Evolutionary conservation across 2,113 vertebrate species (phyloP).

Genomic region (Xenopus tropicalis): DNA sequence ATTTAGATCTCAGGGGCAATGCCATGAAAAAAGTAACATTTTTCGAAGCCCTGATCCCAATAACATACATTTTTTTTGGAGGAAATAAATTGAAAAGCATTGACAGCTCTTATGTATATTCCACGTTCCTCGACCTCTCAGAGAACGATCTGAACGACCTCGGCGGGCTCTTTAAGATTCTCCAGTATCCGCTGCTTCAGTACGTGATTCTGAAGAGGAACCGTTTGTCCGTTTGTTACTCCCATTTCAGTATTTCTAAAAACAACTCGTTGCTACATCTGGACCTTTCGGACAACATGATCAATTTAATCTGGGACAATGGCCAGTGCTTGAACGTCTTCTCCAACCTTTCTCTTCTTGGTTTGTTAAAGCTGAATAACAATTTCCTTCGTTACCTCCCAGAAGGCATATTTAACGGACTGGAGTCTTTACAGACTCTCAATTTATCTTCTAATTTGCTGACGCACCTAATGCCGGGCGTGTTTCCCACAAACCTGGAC

Average conservation of each 20-base stretch:
- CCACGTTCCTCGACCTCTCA: conserved; percentile 58
- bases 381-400: conserved; percentile 76
- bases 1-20: conserved; percentile 74
- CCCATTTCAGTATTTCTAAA: not conserved
- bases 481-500: conserved; percentile 70
- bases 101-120: accelerated
- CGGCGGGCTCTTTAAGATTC: conserved; percentile 61
- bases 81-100: conserved; percentile 69
- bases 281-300: conserved; percentile 72
- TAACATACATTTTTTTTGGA: conserved; percentile 54
- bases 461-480: conserved; percentile 56
- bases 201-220: conserved; percentile 67
- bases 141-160: conserved; percentile 69
- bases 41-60: conserved; percentile 55
- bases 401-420: conserved; percentile 65
- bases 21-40: conserved; percentile 60
- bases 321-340: conserved; percentile 74
- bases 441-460: conserved; percentile 75
- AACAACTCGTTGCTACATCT: conserved; percentile 63
- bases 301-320: conserved; percentile 72
- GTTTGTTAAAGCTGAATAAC: conserved; percentile 61
- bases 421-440: conserved; percentile 65
- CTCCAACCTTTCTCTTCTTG: conserved; percentile 62
- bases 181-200: conserved; percentile 51
- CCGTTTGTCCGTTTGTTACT: conserved; percentile 63